Evolutionary conservation across 2,888 invertebrate genomes (phyloP), one percentile per base, ranked within the genome.

Genomic region (Autographa gamma): DNA sequence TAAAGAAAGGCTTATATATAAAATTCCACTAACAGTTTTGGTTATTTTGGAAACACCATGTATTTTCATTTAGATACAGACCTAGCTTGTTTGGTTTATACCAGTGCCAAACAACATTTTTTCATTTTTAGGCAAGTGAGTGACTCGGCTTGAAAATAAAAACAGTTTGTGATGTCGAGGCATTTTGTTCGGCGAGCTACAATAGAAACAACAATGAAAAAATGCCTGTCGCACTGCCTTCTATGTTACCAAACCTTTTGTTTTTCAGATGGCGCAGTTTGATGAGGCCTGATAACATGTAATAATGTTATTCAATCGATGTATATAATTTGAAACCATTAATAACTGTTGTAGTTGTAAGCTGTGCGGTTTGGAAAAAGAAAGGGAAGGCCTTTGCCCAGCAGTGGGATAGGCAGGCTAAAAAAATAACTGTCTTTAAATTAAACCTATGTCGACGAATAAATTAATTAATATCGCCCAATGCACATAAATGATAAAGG

Each of bases 151-250:
- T 11, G 19, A 19, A 25, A 25, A 25, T 25, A 56, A 25, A 25
- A 25, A 56, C 54, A 56, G 54, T 56, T 56, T 56, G 54, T 56
- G 54, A 25, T 56, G 25, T 25, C 48, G 7, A 5, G n/a, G 54
- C 25, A 56, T 13, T 56, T 56, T 56, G 25, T 19, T 25, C 54
- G 54, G 54, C 25, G 54, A 3, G 11, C 19, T 56, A 32, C 59
- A 59, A 59, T 59, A 31, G 59, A 56, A 56, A 56, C 19, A 56
- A 56, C 54, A 54, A 54, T 18, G 54, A 48, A 48, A 48, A 48
- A 48, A 16, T n/a, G n/a, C 14, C n/a, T 48, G 16, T 48, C 16
- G 43, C 43, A 43, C 14, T 43, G 43, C 43, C 43, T 43, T 14
- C 16, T 43, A n/a, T 48, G 48, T 48, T n/a, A 48, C n/a, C 48